phyloP scores from a whole-genome alignment of 2,888 invertebrate species.

The Drosophila melanocephala region DNA sequence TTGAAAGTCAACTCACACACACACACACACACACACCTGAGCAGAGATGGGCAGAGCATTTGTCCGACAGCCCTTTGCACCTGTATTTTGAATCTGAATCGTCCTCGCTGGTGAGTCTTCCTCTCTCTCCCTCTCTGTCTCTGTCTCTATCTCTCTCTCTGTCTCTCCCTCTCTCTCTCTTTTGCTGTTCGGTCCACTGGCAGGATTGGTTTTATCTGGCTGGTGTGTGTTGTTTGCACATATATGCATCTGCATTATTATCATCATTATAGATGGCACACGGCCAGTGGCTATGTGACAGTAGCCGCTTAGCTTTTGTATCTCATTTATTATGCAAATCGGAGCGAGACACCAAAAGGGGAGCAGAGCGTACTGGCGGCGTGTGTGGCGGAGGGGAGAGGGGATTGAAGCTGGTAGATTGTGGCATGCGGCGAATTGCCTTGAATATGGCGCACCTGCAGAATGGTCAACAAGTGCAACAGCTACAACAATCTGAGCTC shows the following conservation, averaged over 20 bases:
- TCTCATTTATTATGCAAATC: constrained; percentile 80
- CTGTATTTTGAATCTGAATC: constrained; percentile 36
- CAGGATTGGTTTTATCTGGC: constrained; percentile 36
- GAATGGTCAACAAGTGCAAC: constrained; percentile 55
- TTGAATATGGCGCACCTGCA: constrained; percentile 25
- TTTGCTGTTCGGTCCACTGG: background rate
- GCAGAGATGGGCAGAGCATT: constrained; percentile 24
- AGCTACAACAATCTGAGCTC: constrained; percentile 42
- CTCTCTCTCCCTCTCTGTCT: background rate
- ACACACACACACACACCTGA: constrained; percentile 6
- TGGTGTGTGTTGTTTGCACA: constrained; percentile 42
- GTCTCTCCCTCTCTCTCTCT: background rate
- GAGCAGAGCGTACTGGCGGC: background rate
- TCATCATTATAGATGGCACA: constrained; percentile 77
- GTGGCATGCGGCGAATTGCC: constrained; percentile 21
- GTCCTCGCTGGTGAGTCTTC: background rate
- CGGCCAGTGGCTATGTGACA: constrained; percentile 74
- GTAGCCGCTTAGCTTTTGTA: constrained; percentile 78
- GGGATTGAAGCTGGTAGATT: background rate
- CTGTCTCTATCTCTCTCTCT: background rate
- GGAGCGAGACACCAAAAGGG: constrained; percentile 37
- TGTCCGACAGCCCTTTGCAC: constrained; percentile 51
- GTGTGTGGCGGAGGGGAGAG: background rate
- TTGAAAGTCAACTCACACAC: constrained; percentile 49
- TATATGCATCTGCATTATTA: constrained; percentile 73